Evolutionary conservation across 2,888 invertebrate genomes (phyloP).

Genomic region (Pachydiplax longipennis): DNA sequence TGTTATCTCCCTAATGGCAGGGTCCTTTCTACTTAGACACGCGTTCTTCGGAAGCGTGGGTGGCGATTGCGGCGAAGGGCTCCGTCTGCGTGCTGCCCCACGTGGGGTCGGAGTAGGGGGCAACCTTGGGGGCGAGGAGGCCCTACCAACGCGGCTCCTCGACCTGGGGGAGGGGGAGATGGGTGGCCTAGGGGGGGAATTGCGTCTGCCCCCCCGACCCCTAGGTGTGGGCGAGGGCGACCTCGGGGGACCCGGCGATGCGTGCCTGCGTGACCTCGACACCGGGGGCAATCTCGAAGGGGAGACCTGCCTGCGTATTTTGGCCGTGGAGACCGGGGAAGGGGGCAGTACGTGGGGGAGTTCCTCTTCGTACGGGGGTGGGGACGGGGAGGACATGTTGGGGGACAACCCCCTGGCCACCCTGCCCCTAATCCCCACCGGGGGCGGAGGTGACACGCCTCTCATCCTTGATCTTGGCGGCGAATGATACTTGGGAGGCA

Average conservation of each 20-base stretch:
- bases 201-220: not conserved
- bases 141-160: not conserved
- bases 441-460: not conserved
- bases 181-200: not conserved
- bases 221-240: not conserved
- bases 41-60: not conserved
- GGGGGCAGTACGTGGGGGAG: not conserved
- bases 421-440: conserved; percentile 3
- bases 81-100: not conserved
- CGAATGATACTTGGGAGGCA: not conserved
- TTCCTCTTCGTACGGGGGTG: not conserved
- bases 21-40: not conserved
- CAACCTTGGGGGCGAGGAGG: not conserved
- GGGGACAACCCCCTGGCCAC: conserved; percentile 14
- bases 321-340: not conserved
- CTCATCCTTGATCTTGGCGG: not conserved
- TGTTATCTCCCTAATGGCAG: conserved; percentile 14
- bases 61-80: not conserved
- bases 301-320: not conserved
- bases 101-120: not conserved
- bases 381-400: not conserved
- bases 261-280: no score
- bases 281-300: not conserved
- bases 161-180: not conserved
- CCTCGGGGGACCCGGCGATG: no score